Conservation (phyloP, 2,888 invertebrate genomes). For the Hydrotaea cyrtoneurina region DNA sequence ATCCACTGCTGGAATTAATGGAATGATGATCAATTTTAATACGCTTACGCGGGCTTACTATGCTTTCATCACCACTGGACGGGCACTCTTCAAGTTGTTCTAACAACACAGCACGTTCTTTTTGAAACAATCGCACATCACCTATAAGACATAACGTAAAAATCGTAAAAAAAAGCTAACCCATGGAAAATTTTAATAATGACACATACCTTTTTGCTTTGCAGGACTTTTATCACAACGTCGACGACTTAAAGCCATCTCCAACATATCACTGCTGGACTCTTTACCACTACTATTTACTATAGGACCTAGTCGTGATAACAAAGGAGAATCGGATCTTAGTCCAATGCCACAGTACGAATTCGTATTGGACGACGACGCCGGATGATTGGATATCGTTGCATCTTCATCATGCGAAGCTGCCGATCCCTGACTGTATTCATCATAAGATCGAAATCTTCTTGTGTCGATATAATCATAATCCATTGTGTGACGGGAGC, state of each 20-base stretch:
- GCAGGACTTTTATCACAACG: constrained; percentile 80
- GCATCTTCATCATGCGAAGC: constrained; percentile 85
- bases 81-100: constrained; percentile 87
- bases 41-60: constrained; percentile 85
- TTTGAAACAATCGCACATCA: constrained; percentile 86
- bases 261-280: constrained; percentile 68
- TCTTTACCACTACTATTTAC: constrained; percentile 81
- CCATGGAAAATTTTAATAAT: not conserved
- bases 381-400: constrained; percentile 62
- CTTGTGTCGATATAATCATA: constrained; percentile 78
- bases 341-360: constrained; percentile 81
- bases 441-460: constrained; percentile 85
- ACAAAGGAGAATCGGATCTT: constrained; percentile 77
- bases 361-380: constrained; percentile 69
- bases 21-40: constrained; percentile 84
- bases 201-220: constrained; percentile 73
- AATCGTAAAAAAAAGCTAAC: not conserved
- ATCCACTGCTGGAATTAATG: constrained; percentile 75
- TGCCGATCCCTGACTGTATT: constrained; percentile 87
- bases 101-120: constrained; percentile 86
- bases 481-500: constrained; percentile 76
- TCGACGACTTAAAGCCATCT: constrained; percentile 75
- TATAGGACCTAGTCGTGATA: constrained; percentile 76
- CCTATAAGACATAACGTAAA: constrained; percentile 79
- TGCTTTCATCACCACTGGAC: constrained; percentile 85